phyloP scores from a whole-genome alignment of 64 coral and sea anemone genomes.

The Montipora foliosa region DNA sequence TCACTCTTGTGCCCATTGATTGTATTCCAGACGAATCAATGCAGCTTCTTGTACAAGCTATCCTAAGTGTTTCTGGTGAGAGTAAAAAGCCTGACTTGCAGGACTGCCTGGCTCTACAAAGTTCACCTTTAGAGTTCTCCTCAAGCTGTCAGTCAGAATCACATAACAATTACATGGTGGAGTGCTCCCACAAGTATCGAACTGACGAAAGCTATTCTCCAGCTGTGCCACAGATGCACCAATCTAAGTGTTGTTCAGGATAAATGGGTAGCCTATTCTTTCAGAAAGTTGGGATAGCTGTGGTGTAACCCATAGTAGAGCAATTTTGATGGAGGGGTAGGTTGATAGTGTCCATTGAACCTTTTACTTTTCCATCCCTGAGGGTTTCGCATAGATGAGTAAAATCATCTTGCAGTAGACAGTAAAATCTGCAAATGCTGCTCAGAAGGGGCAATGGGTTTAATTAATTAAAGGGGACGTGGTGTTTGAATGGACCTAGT shows the following conservation, averaged over 20 bases:
- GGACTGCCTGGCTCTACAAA: slow-evolving; percentile 4
- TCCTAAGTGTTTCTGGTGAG: slow-evolving; percentile 81
- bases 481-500: too few species aligned
- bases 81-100: slow-evolving; percentile 16
- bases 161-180: slow-evolving; percentile 14
- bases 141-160: background rate
- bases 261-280: background rate
- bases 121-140: background rate
- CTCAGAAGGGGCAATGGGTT: too few species aligned
- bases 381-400: too few species aligned
- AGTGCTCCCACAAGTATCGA: slow-evolving; percentile 1
- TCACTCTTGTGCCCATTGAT: background rate
- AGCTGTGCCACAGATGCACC: background rate
- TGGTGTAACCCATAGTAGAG: background rate
- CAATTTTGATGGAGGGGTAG: too few species aligned
- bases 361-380: too few species aligned
- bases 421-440: too few species aligned
- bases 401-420: too few species aligned
- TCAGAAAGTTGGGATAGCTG: background rate
- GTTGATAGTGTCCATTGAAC: too few species aligned
- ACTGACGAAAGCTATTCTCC: slow-evolving; percentile 43
- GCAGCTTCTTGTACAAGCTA: slow-evolving; percentile 80
- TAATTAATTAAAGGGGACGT: too few species aligned
- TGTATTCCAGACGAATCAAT: slow-evolving; percentile 77
- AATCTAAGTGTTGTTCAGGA: slow-evolving; percentile 3